Evolutionary conservation across 2,113 vertebrate genomes (phyloP), one percentile per base, ranked within the genome.

Genomic region (Nibea coibor): DNA sequence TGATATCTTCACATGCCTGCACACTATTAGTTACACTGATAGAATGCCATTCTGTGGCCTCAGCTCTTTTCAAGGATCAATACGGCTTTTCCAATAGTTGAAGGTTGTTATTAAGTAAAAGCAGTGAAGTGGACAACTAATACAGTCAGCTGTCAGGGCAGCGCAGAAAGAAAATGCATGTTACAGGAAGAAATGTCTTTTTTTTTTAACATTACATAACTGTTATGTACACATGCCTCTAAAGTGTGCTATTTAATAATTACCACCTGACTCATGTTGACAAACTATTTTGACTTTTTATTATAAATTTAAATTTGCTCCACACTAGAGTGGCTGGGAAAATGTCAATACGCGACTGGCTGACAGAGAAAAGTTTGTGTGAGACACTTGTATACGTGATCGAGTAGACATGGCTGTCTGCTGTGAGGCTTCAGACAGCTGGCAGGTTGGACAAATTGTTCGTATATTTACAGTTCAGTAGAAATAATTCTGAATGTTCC

Each of bases 51-150:
- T 83, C 67, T 48, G 26, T 67, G 57, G 50, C 39, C 16, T 28
- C 48, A 65, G 61, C 51, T 88, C 67, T 54, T 42, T 76, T 65
- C 1, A 8, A 73, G 62, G 75, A 90, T 90, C 81, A 87, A 87
- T 88, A 69, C 57, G 69, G 26, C 62, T 75, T 75, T 84, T 84
- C 72, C 80, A 86, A 65, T 82, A 71, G 74, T 69, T 72, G 81
- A 80, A 61, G 69, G 71, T 84, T 83, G 70, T 77, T 89, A 83
- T 88, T 88, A 84, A 80, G 67, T 83, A 78, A 86, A 87, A 68
- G 74, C 74, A 85, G 71, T 83, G 76, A 80, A 81, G 81, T 86
- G 77, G 79, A 68, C 58, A 72, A 81, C 20, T 59, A 86, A 79
- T 71, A 62, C 67, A 73, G 65, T 69, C 47, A 76, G 59, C 50